Percentiles rank a stretch among this genome's conserved stretches.
Evolutionary conservation across 2,113 vertebrate genomes (phyloP).

Genomic region (Pipra filicauda): DNA sequence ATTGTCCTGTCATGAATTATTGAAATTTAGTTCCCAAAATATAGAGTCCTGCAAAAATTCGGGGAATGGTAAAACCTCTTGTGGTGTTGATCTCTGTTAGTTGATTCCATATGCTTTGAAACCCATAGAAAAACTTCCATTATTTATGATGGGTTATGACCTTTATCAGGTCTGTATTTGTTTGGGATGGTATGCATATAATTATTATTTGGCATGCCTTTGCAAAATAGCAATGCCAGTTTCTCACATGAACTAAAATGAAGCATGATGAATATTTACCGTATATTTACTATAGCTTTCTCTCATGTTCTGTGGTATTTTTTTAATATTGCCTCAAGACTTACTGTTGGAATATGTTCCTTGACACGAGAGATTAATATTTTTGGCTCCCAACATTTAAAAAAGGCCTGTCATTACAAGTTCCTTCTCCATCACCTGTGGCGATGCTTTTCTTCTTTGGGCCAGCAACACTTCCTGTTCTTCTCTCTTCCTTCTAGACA

Average conservation of each 20-base stretch:
- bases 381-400: neutral
- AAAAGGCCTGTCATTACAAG: neutral
- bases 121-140: neutral
- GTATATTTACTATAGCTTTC: neutral
- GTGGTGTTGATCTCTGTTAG: neutral
- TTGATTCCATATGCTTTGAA: neutral
- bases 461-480: neutral
- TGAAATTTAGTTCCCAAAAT: neutral
- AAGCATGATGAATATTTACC: neutral
- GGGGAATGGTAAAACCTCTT: neutral
- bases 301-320: neutral
- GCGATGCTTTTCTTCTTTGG: neutral
- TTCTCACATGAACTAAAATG: neutral
- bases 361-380: neutral
- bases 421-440: neutral
- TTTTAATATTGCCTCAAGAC: neutral
- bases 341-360: neutral
- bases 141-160: neutral
- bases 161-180: neutral
- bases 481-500: neutral
- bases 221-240: neutral
- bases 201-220: neutral
- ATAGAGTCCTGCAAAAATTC: neutral
- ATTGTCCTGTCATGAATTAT: neutral
- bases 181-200: neutral